Percentiles rank a stretch among this genome's conserved stretches.
Conservation (phyloP, 2,113 vertebrate species). For the Aspiorhynchus laticeps region DNA sequence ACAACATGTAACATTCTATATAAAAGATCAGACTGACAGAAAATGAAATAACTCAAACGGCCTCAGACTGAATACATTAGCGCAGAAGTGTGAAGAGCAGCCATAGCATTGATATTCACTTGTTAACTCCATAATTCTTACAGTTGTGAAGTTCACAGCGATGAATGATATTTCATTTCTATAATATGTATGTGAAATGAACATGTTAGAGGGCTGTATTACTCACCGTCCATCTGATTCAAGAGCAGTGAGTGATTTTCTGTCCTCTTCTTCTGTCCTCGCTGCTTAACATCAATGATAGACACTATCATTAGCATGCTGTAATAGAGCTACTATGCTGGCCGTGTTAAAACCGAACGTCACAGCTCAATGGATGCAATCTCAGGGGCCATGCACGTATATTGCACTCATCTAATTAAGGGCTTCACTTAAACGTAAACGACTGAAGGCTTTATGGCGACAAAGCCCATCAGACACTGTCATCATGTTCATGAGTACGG, state of each 20-base stretch:
- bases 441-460: constrained; percentile 21
- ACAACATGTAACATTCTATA: constrained; percentile 3
- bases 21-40: background rate
- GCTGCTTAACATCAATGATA: constrained; percentile 77
- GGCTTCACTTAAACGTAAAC: constrained; percentile 17
- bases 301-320: constrained; percentile 41
- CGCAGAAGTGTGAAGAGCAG: constrained; percentile 17
- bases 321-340: constrained; percentile 12
- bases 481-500: background rate
- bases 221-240: constrained; percentile 87
- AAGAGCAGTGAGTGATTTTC: too few species aligned
- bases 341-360: too few species aligned
- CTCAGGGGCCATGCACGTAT: background rate
- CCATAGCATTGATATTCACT: background rate
- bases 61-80: constrained; percentile 9
- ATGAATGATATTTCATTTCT: background rate
- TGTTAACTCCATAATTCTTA: background rate
- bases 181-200: background rate
- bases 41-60: background rate
- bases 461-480: constrained; percentile 15
- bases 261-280: constrained; percentile 83
- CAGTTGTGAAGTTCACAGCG: background rate
- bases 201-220: background rate
- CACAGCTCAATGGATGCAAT: too few species aligned
- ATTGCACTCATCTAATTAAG: constrained; percentile 12